A percentile compares a stretch with the other conserved stretches of the same genome.
phyloP scores from a whole-genome alignment of 1,140 invertebrate genomes.

The Meteorus sp. region DNA sequence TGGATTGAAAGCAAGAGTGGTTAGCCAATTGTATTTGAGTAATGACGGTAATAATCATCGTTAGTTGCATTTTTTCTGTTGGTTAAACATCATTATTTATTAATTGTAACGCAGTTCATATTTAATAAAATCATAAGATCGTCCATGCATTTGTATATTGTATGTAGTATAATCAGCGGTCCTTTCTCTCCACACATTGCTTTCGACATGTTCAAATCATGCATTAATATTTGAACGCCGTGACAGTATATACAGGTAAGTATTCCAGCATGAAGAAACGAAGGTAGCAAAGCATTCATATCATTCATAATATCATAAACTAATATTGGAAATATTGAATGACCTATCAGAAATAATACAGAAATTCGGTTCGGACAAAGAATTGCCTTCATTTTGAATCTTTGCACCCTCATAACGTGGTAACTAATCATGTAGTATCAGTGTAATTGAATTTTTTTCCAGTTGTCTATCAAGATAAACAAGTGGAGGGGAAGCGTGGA shows the following conservation, averaged over 20 bases:
- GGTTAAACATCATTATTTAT: constrained; percentile 12
- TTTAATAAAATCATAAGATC: constrained; percentile 16
- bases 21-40: background rate
- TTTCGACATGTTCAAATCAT: no score
- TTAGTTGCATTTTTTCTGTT: constrained; percentile 1
- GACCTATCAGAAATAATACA: no score
- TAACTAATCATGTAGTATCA: background rate
- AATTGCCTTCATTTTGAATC: no score
- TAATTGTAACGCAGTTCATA: constrained; percentile 25
- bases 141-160: background rate
- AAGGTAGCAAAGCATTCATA: no score
- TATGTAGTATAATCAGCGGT: background rate
- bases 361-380: no score
- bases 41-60: constrained; percentile 8
- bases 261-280: no score
- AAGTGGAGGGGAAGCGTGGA: constrained; percentile 63
- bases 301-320: background rate
- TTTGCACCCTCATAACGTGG: no score
- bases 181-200: no score
- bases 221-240: background rate
- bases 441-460: constrained; percentile 21
- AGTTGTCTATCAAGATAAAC: constrained; percentile 29
- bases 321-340: background rate
- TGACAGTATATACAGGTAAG: background rate
- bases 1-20: no score